Evolutionary conservation across 2,113 vertebrate genomes (phyloP), one percentile per base, ranked within the genome.

Genomic region (Nibea coibor): DNA sequence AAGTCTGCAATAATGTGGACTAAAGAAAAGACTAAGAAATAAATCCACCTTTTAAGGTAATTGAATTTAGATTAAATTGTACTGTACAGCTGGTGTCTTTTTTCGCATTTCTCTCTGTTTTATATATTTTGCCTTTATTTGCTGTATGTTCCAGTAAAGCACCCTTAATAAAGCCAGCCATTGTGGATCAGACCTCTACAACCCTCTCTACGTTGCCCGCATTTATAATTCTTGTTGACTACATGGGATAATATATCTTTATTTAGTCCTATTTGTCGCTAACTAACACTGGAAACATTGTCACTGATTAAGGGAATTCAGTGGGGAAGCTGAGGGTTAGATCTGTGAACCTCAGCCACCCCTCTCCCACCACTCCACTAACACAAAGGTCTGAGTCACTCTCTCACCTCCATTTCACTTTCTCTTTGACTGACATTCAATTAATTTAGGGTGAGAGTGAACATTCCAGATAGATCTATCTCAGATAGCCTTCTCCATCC

Each of bases 391-490:
- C 82, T 85, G n/a, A 88, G 84, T 80, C 85, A 75, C 84, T 85
- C 82, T 58, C 84, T 83, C 76, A 67, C 86, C 76, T 83, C 80
- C 47, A 85, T 90, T 90, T 90, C 82, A 83, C 84, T 85, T 89
- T 88, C 85, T 74, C 83, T 86, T 82, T 92, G 90, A 93, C 86
- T 90, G 92, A 81, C 93, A 90, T 92, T 92, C 91, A 91, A 91
- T 94, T 93, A 88, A 93, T 93, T 93, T 90, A 81, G 85, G 76
- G 67, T 47, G 80, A 86, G 81, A 83, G 84, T 59, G 80, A 90
- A 81, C 72, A 63, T 78, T 92, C 75, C 84, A 80, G 83, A 87
- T 85, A 78, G 89, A 89, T 90, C 77, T 65, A 31, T 84, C 74
- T 69, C 50, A 87, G 88, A 90, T 90, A 81, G 90, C 81, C 73